Evolutionary conservation across 30 jellyfish, hydroid and myxozoan species (phyloP).

Genomic region (Aurelia aurita): DNA sequence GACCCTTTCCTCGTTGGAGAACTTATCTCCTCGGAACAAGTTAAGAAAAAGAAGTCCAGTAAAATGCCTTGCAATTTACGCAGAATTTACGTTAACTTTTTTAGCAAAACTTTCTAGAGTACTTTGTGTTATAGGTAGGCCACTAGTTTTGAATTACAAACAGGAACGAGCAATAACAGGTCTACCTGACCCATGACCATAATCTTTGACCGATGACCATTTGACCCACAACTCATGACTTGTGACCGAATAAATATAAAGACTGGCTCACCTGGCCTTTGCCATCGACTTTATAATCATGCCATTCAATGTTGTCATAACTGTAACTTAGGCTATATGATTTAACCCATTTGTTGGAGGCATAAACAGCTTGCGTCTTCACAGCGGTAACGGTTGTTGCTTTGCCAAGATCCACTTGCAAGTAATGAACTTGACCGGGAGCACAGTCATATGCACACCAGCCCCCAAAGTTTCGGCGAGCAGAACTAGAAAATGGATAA

Average conservation of each 20-base stretch:
- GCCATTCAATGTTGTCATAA: constrained; percentile 85
- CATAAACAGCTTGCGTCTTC: constrained; percentile 57
- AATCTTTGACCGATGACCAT: too few species aligned
- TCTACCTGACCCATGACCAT: too few species aligned
- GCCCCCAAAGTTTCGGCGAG: constrained; percentile 64
- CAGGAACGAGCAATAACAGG: too few species aligned
- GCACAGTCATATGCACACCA: constrained; percentile 90
- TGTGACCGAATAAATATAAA: neutral
- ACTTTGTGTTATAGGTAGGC: too few species aligned
- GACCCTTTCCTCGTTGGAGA: too few species aligned
- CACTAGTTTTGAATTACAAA: too few species aligned
- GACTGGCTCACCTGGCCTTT: constrained; percentile 52
- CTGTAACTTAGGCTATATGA: constrained; percentile 81
- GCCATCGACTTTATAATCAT: constrained; percentile 56
- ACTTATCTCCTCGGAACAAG: too few species aligned
- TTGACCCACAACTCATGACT: too few species aligned
- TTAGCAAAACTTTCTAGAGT: too few species aligned
- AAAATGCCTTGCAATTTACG: too few species aligned
- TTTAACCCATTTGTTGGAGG: constrained; percentile 48
- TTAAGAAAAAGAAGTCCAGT: too few species aligned
- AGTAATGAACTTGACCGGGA: constrained; percentile 63
- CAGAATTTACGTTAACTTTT: too few species aligned
- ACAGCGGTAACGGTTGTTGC: constrained; percentile 84
- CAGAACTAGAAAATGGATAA: constrained; percentile 12
- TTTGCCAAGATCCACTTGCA: constrained; percentile 84